These are phyloP conservation scores for Drosophila tripunctata DNA, from an alignment of 2,888 invertebrate genomes.

Conservation along the genomic window DNA sequence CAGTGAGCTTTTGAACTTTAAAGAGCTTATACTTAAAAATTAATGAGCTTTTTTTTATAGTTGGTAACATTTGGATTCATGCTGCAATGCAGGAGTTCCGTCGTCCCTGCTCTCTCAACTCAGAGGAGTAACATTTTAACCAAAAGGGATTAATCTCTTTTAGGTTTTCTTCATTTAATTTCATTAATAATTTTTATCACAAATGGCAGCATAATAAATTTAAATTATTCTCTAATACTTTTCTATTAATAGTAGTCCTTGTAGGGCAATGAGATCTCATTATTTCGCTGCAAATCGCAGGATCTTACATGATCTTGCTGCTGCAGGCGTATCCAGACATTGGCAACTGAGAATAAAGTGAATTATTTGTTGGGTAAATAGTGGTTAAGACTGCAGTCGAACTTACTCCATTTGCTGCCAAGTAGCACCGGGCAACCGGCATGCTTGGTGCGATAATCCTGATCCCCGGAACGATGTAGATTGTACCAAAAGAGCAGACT, in stretches of 20 bases:
- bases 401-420: constrained; percentile 81
- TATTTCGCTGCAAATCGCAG: constrained; percentile 82
- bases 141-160: too few species aligned
- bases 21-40: too few species aligned
- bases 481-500: constrained; percentile 84
- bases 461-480: constrained; percentile 75
- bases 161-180: too few species aligned
- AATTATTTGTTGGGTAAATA: background rate
- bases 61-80: constrained; percentile 95
- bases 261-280: constrained; percentile 69
- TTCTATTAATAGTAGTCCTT: constrained; percentile 51
- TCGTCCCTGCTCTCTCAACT: constrained; percentile 85
- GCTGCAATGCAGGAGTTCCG: constrained; percentile 92
- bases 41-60: constrained; percentile 83
- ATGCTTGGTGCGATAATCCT: constrained; percentile 79
- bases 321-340: constrained; percentile 94
- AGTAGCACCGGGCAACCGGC: constrained; percentile 81
- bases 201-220: constrained; percentile 25
- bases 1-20: constrained; percentile 91
- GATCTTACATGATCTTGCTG: constrained; percentile 90
- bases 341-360: constrained; percentile 87
- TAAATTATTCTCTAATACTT: constrained; percentile 9
- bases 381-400: background rate
- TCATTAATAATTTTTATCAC: constrained; percentile 45
- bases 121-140: constrained; percentile 32